These are phyloP conservation scores for Corticium candelabrum DNA, from an alignment of 37 sponge, comb jelly and placozoan species.

Conservation along the genomic window DNA sequence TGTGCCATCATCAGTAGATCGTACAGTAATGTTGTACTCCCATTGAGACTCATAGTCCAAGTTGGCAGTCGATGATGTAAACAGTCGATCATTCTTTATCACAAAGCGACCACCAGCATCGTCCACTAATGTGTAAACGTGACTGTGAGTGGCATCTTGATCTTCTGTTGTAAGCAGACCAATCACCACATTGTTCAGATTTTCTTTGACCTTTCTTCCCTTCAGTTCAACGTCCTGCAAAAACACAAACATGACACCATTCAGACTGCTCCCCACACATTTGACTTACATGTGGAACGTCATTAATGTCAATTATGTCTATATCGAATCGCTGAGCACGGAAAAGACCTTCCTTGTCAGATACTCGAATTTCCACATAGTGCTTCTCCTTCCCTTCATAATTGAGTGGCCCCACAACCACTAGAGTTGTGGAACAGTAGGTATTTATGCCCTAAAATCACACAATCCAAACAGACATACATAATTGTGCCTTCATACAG, in stretches of 20 bases:
- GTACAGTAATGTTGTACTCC: neutral
- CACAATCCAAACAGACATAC: neutral
- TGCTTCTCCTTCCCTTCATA: neutral
- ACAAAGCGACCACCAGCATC: neutral
- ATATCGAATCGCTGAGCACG: neutral
- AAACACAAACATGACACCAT: neutral
- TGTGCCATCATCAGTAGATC: neutral
- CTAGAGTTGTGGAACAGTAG: neutral
- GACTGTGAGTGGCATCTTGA: neutral
- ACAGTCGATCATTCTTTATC: neutral
- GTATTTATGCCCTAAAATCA: neutral
- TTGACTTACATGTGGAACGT: neutral
- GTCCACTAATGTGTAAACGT: neutral
- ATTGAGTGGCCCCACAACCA: neutral
- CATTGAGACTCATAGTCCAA: neutral
- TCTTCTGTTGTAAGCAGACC: neutral
- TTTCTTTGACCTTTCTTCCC: neutral
- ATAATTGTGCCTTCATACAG: neutral
- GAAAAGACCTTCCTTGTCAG: neutral
- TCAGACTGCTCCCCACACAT: neutral
- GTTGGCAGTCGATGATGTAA: neutral
- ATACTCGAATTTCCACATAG: neutral
- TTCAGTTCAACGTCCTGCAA: neutral
- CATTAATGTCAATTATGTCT: neutral
- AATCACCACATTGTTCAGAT: neutral